phyloP scores from a whole-genome alignment of 2,113 vertebrate species.

The Motacilla tschutschensis region DNA sequence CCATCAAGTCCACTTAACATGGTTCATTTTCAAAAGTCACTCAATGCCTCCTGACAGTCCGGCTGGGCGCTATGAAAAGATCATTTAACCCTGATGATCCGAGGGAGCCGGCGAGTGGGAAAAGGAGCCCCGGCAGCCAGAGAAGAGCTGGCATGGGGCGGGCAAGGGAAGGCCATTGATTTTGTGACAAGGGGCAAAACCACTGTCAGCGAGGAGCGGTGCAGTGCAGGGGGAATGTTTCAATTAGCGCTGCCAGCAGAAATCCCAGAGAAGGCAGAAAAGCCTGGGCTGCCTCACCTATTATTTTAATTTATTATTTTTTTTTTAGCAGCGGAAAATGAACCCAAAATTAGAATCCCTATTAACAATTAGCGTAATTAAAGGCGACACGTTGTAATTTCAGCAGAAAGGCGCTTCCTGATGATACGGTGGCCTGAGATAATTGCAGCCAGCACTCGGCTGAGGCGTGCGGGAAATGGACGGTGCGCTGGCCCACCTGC shows the following conservation, averaged over 20 bases:
- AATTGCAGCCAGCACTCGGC: background rate
- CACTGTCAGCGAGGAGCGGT: slow-evolving; percentile 77
- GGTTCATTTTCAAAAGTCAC: slow-evolving; percentile 72
- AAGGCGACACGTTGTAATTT: slow-evolving; percentile 9
- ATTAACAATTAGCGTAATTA: slow-evolving; percentile 14
- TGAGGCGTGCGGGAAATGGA: background rate
- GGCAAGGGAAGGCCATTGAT: slow-evolving; percentile 77
- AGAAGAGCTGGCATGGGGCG: background rate
- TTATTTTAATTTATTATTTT: background rate
- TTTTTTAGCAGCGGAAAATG: background rate
- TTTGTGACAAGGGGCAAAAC: slow-evolving; percentile 91
- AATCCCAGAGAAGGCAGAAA: slow-evolving; percentile 11
- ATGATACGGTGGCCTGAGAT: background rate
- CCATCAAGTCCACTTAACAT: slow-evolving; percentile 77
- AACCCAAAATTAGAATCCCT: slow-evolving; percentile 27
- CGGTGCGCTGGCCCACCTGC: background rate
- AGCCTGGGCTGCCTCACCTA: background rate
- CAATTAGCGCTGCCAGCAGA: slow-evolving; percentile 75
- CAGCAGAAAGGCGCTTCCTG: slow-evolving; percentile 7
- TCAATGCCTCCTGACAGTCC: slow-evolving; percentile 74
- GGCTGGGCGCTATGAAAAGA: slow-evolving; percentile 80
- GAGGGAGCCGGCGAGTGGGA: slow-evolving; percentile 59
- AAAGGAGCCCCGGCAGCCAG: slow-evolving; percentile 73
- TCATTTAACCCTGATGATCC: slow-evolving; percentile 84
- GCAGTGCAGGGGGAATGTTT: slow-evolving; percentile 80